Conservation (phyloP, 2,113 vertebrate genomes). For the Corydoras maculifer region DNA sequence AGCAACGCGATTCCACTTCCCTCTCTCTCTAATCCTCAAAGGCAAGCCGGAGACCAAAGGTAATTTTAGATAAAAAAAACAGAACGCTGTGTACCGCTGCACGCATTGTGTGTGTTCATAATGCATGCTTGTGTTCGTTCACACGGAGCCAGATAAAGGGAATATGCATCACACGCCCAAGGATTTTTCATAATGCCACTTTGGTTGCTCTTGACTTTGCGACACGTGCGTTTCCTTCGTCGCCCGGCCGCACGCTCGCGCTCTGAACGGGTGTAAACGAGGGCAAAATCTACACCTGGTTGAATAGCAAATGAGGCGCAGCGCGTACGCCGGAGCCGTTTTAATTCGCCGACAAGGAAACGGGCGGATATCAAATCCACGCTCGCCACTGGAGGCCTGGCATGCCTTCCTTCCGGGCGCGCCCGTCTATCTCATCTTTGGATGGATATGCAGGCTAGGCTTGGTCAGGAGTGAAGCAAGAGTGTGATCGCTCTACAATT, state of each 20-base stretch:
- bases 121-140: slow-evolving; percentile 37
- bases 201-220: not conserved
- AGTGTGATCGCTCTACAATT: too few species aligned
- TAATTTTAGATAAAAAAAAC: slow-evolving; percentile 47
- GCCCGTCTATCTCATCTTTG: slow-evolving; percentile 6
- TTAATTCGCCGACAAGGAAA: not conserved
- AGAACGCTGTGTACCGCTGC: slow-evolving; percentile 5
- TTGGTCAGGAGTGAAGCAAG: not conserved
- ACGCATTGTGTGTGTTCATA: slow-evolving; percentile 45
- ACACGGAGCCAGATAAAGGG: slow-evolving; percentile 17
- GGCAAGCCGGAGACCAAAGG: slow-evolving; percentile 45
- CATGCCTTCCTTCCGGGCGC: not conserved
- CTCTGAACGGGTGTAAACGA: slow-evolving; percentile 9
- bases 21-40: slow-evolving; percentile 40
- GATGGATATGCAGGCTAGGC: slow-evolving; percentile 8
- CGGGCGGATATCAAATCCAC: not conserved
- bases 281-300: slow-evolving; percentile 9
- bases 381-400: not conserved
- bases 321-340: slow-evolving; percentile 10
- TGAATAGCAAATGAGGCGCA: slow-evolving; percentile 28
- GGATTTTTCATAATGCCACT: slow-evolving; percentile 18
- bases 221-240: slow-evolving; percentile 4
- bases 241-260: not conserved
- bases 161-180: slow-evolving; percentile 31
- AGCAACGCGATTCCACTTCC: slow-evolving; percentile 40